These are phyloP conservation scores for Syngnathus acus DNA, from an alignment of 2,797 vertebrate genomes.

Conservation along the genomic window DNA sequence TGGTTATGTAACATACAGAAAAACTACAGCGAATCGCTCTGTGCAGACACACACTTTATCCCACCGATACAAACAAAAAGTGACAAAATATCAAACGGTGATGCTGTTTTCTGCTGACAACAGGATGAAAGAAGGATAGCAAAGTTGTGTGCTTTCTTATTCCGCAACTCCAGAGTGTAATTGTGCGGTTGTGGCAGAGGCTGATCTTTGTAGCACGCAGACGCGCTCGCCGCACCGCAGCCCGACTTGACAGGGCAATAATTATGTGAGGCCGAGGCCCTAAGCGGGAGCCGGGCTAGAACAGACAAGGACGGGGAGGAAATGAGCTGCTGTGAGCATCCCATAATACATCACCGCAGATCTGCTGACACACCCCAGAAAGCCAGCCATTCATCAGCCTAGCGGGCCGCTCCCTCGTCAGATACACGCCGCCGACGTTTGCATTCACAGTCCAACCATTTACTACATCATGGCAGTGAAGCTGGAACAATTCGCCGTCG, in stretches of 20 bases:
- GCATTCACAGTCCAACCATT: constrained; percentile 14
- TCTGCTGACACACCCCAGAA: constrained; percentile 57
- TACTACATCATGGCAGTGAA: constrained; percentile 11
- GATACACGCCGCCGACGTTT: constrained; percentile 10
- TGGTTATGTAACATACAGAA: constrained; percentile 59
- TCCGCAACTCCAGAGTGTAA: constrained; percentile 43
- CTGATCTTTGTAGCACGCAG: constrained; percentile 41
- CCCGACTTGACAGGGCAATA: constrained; percentile 46
- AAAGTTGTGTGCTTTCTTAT: constrained; percentile 42
- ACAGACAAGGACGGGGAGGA: constrained; percentile 40
- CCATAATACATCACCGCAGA: constrained; percentile 52
- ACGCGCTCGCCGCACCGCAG: constrained; percentile 22
- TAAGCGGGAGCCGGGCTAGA: constrained; percentile 20
- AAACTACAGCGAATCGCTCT: constrained; percentile 36
- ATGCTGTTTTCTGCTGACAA: constrained; percentile 44
- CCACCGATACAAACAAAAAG: constrained; percentile 40
- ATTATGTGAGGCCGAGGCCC: constrained; percentile 36
- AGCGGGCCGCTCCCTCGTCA: constrained; percentile 14
- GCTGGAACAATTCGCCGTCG: constrained; percentile 12
- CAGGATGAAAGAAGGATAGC: constrained; percentile 43
- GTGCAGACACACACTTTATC: constrained; percentile 16
- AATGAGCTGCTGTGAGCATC: constrained; percentile 38
- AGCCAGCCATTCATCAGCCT: constrained; percentile 45
- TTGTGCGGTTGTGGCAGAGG: constrained; percentile 38
- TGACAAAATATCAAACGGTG: constrained; percentile 43